phyloP scores from a whole-genome alignment of 2,797 vertebrate genomes.

The Thaleichthys pacificus region DNA sequence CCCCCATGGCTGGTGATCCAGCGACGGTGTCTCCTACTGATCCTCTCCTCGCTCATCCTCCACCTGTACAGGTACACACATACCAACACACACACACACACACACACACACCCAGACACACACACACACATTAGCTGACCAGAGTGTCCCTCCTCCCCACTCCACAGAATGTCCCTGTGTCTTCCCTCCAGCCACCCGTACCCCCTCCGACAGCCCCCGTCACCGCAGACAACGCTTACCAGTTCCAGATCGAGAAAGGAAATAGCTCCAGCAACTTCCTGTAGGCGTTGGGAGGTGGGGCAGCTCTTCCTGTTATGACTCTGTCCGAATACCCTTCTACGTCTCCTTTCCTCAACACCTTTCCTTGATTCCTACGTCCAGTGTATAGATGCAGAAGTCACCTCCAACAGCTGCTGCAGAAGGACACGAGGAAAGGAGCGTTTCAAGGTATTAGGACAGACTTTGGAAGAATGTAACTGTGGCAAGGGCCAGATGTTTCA shows the following conservation, averaged over 20 bases:
- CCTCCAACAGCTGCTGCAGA: too few species aligned
- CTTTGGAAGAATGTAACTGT: background rate
- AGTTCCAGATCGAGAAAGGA: slow-evolving; percentile 50
- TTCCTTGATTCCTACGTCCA: background rate
- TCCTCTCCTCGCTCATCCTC: slow-evolving; percentile 39
- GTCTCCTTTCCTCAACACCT: background rate
- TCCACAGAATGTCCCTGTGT: background rate
- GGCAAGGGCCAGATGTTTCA: background rate
- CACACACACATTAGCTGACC: too few species aligned
- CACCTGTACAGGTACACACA: background rate
- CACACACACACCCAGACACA: too few species aligned
- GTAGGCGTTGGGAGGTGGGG: slow-evolving; percentile 35
- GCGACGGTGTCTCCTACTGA: slow-evolving; percentile 37
- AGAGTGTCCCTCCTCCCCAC: background rate
- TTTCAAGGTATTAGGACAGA: background rate
- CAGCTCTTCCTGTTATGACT: background rate
- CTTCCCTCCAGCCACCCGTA: slow-evolving; percentile 20
- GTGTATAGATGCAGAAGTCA: background rate
- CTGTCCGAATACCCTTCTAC: background rate
- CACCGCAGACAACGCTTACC: slow-evolving; percentile 16
- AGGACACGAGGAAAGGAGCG: background rate
- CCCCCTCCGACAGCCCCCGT: background rate
- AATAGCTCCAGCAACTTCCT: slow-evolving; percentile 63
- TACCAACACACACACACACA: slow-evolving; percentile 37
- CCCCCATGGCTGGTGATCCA: slow-evolving; percentile 25